A percentile compares a stretch with the other conserved stretches of the same genome.
These are phyloP conservation scores for Byasa hedistus DNA, from an alignment of 2,888 invertebrate species.

Conservation along the genomic window DNA sequence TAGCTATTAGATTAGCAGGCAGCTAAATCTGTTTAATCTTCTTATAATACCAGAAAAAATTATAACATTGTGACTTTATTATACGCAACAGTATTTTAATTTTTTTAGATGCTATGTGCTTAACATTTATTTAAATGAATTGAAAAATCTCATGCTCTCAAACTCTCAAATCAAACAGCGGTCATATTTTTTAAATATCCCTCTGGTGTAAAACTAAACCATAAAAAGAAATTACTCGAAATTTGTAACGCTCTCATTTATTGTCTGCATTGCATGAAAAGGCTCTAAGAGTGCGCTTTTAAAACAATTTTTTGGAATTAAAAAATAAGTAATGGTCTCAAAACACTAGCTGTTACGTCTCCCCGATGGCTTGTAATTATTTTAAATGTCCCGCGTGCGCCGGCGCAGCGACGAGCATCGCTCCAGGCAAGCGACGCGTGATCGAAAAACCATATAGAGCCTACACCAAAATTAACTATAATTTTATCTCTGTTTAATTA, in stretches of 20 bases:
- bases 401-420: slow-evolving; percentile 46
- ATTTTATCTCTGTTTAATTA: slow-evolving; percentile 36
- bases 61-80: too few species aligned
- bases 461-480: slow-evolving; percentile 41
- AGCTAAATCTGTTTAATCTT: too few species aligned
- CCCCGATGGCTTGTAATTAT: slow-evolving; percentile 80
- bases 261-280: slow-evolving; percentile 60
- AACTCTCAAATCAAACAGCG: too few species aligned
- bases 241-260: slow-evolving; percentile 62
- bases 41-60: too few species aligned
- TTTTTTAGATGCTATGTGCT: neutral
- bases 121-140: neutral
- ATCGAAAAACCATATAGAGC: slow-evolving; percentile 74
- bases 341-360: slow-evolving; percentile 78
- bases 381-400: slow-evolving; percentile 77
- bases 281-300: slow-evolving; percentile 68
- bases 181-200: neutral
- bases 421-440: slow-evolving; percentile 64
- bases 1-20: too few species aligned
- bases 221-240: slow-evolving; percentile 48
- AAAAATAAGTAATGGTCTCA: slow-evolving; percentile 79
- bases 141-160: neutral
- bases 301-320: slow-evolving; percentile 73
- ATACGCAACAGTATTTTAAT: too few species aligned
- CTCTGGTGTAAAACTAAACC: slow-evolving; percentile 1